Evolutionary conservation across 2,113 vertebrate genomes (phyloP).

Genomic region (Jaculus jaculus): DNA sequence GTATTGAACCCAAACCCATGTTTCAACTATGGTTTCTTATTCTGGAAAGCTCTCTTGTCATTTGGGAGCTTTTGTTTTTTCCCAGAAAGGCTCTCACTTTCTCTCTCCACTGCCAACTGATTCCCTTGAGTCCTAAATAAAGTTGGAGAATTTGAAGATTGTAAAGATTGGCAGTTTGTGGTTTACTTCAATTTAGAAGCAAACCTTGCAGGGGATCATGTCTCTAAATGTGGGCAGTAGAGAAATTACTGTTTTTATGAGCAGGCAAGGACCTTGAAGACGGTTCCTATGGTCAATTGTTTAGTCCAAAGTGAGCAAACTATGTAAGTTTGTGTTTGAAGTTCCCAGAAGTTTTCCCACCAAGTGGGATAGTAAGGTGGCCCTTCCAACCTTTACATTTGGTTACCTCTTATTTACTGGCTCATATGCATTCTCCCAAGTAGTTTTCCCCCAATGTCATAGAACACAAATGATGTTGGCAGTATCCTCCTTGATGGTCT

Average conservation of each 20-base stretch:
- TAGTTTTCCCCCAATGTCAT: not conserved
- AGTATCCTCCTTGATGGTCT: not conserved
- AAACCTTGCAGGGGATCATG: not conserved
- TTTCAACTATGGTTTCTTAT: conserved; percentile 45
- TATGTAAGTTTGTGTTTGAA: not conserved
- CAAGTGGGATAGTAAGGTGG: not conserved
- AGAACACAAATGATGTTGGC: not conserved
- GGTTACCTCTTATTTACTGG: not conserved
- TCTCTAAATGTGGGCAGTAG: conserved; percentile 5
- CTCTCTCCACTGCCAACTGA: conserved; percentile 24
- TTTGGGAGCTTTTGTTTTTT: not conserved
- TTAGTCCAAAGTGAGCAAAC: conserved; percentile 26
- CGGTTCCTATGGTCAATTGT: not conserved
- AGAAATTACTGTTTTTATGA: not conserved
- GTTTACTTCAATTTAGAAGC: conserved; percentile 48
- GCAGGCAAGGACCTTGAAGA: not conserved
- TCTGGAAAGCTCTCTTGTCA: conserved; percentile 54
- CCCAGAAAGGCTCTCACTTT: conserved; percentile 42
- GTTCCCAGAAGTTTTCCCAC: not conserved
- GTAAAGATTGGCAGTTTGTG: conserved; percentile 34
- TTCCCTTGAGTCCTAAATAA: conserved; percentile 51
- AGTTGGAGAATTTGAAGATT: conserved; percentile 49
- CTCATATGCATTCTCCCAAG: not conserved
- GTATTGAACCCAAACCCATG: conserved; percentile 30
- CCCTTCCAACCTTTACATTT: conserved; percentile 4